Percentiles rank a stretch among this genome's conserved stretches.
Conservation (phyloP, 92 coral and sea anemone species). For the Heliopora coerulea region DNA sequence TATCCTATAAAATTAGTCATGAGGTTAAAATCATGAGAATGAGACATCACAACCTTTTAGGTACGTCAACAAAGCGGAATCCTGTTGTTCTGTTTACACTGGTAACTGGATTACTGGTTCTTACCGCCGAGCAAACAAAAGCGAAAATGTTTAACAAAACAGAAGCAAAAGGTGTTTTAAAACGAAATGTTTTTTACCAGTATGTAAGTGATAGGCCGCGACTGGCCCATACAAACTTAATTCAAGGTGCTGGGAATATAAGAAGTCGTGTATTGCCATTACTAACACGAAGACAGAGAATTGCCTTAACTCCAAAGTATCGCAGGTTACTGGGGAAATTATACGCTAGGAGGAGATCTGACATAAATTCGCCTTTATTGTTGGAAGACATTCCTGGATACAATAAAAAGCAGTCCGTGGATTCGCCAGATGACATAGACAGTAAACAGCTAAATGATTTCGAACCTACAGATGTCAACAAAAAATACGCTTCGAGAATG, state of each 20-base stretch:
- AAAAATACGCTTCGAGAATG: slow-evolving; percentile 17
- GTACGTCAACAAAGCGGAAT: not conserved
- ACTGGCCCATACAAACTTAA: not conserved
- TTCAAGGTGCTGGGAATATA: not conserved
- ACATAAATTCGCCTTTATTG: slow-evolving; percentile 14
- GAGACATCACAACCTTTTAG: not conserved
- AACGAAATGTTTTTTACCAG: not conserved
- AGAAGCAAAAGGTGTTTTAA: not conserved
- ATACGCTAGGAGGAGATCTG: slow-evolving; percentile 21
- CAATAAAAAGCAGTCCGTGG: not conserved
- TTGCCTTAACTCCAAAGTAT: slow-evolving; percentile 3
- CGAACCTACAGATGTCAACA: slow-evolving; percentile 9
- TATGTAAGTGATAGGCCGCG: slow-evolving; percentile 17
- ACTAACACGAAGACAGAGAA: slow-evolving; percentile 5
- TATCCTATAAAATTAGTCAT: not conserved
- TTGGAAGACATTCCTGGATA: not conserved
- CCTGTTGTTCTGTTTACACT: not conserved
- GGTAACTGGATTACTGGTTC: not conserved
- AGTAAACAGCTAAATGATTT: not conserved
- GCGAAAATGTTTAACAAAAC: not conserved
- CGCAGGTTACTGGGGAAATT: not conserved
- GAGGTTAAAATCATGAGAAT: not conserved
- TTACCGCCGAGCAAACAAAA: not conserved
- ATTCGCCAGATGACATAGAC: not conserved
- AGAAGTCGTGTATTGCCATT: not conserved